Conservation (phyloP, 1,140 invertebrate species). For the Drosophila obscura region DNA sequence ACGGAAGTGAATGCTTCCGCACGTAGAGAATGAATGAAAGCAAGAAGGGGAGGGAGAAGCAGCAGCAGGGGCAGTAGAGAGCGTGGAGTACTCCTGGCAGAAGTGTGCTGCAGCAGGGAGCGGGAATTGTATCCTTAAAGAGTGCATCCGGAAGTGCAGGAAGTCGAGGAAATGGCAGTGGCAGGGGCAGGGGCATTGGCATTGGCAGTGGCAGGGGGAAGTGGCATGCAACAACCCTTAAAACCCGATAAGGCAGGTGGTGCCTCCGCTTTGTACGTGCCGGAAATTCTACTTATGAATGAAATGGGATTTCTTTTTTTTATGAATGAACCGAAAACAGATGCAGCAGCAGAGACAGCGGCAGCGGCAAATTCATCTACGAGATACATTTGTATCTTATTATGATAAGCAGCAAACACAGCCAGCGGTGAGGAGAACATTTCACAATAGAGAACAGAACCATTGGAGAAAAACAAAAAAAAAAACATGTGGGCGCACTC, state of each 20-base stretch:
- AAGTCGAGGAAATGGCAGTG: conserved; percentile 20
- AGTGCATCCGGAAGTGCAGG: conserved; percentile 45
- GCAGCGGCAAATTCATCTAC: conserved; percentile 6
- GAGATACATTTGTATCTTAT: conserved; percentile 54
- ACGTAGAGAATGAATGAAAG: conserved; percentile 57
- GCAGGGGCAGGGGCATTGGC: neutral
- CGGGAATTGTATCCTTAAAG: neutral
- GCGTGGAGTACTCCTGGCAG: conserved; percentile 31
- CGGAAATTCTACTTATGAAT: conserved; percentile 46
- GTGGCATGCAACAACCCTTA: conserved; percentile 23
- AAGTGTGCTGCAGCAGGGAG: conserved; percentile 35
- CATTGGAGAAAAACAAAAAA: neutral
- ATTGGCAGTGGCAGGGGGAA: neutral
- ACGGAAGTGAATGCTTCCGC: conserved; percentile 78
- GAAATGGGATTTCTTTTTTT: conserved; percentile 33
- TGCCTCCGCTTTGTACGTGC: conserved; percentile 10
- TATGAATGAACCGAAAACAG: conserved; percentile 27
- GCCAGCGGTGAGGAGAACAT: conserved; percentile 22
- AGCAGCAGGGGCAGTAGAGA: neutral
- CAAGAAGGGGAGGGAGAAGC: neutral
- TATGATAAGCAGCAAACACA: conserved; percentile 45
- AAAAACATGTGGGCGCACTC: conserved; percentile 50
- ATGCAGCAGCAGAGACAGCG: no score
- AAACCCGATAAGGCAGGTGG: conserved; percentile 41
- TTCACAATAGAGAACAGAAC: conserved; percentile 36